Evolutionary conservation across 1,140 invertebrate species (phyloP), one percentile per base, ranked within the genome.

Genomic region (Tetraneura akinire): DNA sequence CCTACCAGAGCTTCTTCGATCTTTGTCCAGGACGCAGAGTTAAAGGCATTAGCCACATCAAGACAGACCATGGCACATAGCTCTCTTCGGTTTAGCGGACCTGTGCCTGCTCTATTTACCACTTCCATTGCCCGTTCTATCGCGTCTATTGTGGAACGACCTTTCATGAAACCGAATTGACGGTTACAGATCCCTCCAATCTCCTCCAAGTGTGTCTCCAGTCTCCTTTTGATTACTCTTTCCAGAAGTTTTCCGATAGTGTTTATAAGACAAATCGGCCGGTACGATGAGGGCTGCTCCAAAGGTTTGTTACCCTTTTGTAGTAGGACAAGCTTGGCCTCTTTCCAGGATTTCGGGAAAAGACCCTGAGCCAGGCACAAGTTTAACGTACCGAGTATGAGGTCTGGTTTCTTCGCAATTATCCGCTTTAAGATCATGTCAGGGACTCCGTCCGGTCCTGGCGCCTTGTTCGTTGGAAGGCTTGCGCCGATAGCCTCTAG

Each of bases 131-230:
- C 37, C 5, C 82, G 26, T 0, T 84, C 71, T 11, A 84, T 83
- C 4, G 86, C 87, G 16, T 86, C 84, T 3, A 86, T 83, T 11
- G 87, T 88, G 0, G 85, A 86, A 60, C 21, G 82, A 0, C 64
- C 81, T 29, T 62, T 74, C 11, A 64, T 5, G 9, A 62, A 62
- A 1, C 57, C 29, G 57, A 62, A 62, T 32, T 62, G 60, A 10
- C 13, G 1, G 1, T 62, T 9, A 16, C 60, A 16, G 1, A 32
- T 29, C 60, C 26, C 60, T 3, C 60, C 13, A 62, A 13, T 32
- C 26, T 62, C 8, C 1, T 62, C 57, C 14, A 62, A 62, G 57
- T 62, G 21, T 16, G 11, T 16, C 57, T 62, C 57, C 57, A 29
- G 11, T 62, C 57, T 62, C 57, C 16, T 32, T 62, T 62, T 62